Evolutionary conservation across 2,888 invertebrate genomes (phyloP), one percentile per base, ranked within the genome.

Genomic region (Apodemia duryi): DNA sequence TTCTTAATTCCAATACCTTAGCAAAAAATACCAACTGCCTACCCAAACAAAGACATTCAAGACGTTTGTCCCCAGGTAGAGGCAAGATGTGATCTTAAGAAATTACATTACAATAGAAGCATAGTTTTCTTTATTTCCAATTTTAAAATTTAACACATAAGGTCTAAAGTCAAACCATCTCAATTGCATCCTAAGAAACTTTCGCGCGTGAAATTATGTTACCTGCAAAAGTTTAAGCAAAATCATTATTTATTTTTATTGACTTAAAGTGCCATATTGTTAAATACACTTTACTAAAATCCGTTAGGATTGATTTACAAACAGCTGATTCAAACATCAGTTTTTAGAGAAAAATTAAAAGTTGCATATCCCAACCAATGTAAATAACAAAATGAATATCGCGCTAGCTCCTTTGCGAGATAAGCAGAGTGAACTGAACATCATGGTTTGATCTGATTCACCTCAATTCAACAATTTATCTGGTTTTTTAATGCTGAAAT

Each of bases 291-390:
- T 78, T 73, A 77, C 74, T 68, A 77, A 82, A 80, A 77, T 75
- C 72, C 75, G 75, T 76, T 82, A 77, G 74, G 74, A 75, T 76
- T 78, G 80, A 77, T 77, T 81, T 78, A 65, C 72, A 71, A 83
- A 87, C 88, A 90, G 88, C 88, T 89, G 88, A 88, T 88, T 84
- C 80, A 79, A n/a, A 49, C 72, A 76, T 88, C 88, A 86, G 88
- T 84, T 83, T 84, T 81, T 2, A 32, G 13, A 9, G 3, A 28
- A 52, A 54, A 54, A 29, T n/a, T 5, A 13, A n/a, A 49, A 13
- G n/a, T 49, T 49, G 13, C 13, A 5, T n/a, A 6, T n/a, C 2
- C 1, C 6, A 6, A n/a, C 5, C 49, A 49, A 49, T 49, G n/a
- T n/a, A 6, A 49, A n/a, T 49, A 49, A 49, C 11, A 43, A 9